These are phyloP conservation scores for Lagopus muta DNA, from an alignment of 2,113 vertebrate species.

Conservation along the genomic window DNA sequence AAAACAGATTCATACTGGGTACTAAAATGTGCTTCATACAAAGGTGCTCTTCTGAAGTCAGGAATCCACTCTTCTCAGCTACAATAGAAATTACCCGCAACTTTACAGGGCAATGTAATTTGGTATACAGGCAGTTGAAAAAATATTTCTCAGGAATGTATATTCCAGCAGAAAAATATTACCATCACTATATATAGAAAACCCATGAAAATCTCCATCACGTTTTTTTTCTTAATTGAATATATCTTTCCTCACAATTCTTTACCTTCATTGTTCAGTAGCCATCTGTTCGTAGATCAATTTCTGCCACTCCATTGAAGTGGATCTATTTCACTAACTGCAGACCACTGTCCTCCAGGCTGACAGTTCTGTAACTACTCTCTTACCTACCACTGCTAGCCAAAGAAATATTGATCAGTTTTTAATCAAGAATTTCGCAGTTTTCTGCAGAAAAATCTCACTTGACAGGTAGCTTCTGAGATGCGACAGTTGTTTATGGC, in stretches of 20 bases:
- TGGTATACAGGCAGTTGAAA: neutral
- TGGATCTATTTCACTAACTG: neutral
- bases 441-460: neutral
- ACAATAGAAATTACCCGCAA: neutral
- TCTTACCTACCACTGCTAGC: neutral
- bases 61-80: neutral
- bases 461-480: neutral
- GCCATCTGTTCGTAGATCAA: neutral
- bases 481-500: neutral
- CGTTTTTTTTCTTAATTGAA: neutral
- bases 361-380: neutral
- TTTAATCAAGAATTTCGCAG: neutral
- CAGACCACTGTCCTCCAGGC: neutral
- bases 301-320: neutral
- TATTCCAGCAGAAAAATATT: neutral
- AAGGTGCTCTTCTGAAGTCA: neutral
- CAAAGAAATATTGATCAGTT: neutral
- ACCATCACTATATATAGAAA: fast-evolving
- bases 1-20: neutral
- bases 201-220: neutral
- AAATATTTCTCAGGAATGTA: neutral
- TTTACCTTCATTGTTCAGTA: neutral
- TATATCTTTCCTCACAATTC: neutral
- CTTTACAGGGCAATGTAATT: neutral
- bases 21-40: neutral